These are phyloP conservation scores for Lepus europaeus DNA, from an alignment of 2,113 vertebrate species.

Conservation along the genomic window DNA sequence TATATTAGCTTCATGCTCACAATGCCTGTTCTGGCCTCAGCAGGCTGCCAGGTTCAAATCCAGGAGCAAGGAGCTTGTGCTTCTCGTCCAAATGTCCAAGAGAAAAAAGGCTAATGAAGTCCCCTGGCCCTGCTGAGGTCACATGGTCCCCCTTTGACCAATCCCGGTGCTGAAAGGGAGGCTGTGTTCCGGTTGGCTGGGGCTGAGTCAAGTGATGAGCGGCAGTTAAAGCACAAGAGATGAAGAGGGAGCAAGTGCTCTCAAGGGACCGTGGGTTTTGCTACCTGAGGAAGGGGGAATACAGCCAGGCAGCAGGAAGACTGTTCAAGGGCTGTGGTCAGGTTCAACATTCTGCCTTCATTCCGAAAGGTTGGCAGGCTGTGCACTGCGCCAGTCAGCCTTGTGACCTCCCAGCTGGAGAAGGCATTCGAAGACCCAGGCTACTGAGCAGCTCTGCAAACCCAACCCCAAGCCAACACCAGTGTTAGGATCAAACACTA, in stretches of 20 bases:
- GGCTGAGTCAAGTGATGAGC: accelerated
- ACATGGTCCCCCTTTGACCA: background rate
- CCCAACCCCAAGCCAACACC: conserved; percentile 77
- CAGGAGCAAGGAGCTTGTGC: accelerated
- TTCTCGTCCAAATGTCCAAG: background rate
- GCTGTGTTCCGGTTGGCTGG: background rate
- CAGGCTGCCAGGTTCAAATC: background rate
- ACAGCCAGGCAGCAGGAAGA: no score
- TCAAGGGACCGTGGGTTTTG: background rate
- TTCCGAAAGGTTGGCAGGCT: background rate
- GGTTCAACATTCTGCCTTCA: background rate
- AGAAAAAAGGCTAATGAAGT: accelerated
- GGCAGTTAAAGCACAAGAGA: accelerated
- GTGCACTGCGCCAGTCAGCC: background rate
- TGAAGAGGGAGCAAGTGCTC: accelerated
- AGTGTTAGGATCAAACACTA: background rate
- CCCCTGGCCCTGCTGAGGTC: background rate
- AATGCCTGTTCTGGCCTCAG: background rate
- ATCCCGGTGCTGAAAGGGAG: background rate
- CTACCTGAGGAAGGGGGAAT: background rate
- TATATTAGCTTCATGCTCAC: background rate
- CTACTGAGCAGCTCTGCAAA: conserved; percentile 82
- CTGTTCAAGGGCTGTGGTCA: background rate
- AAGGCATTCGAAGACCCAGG: conserved; percentile 75
- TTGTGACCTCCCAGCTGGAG: background rate